Base-by-base conservation (phyloP, 2,113 vertebrate species). In the Ctenodactylus gundi region DNA sequence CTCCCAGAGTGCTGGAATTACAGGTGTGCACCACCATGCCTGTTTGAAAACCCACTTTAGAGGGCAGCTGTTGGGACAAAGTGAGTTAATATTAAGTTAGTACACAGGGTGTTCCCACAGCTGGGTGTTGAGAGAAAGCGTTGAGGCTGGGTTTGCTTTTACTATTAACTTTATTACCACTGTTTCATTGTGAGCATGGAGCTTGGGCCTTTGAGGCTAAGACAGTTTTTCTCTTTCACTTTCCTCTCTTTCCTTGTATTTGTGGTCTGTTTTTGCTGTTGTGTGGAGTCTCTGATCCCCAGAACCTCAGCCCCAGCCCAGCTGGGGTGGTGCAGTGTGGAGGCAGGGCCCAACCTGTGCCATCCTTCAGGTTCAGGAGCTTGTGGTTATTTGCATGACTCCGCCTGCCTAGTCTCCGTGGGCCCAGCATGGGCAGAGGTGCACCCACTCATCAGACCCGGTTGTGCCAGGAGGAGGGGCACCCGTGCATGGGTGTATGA, bases 401-500 rank as follows among this genome's bases (percentile, higher is more conserved):
- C 17, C 1, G 65, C 34, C 72, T 85, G 49, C 73, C n/a, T 3
- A 27, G 31, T 67, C 21, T 34, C 23, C 85, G 82, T 21, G 29
- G 90, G 85, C 81, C n/a, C 18, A 0, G 20, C 3, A 17, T 55
- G 3, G 25, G 67, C 67, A 57, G 68, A 10, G 51, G 85, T 14
- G 20, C 58, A 1, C 36, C 21, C 9, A 55, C 31, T 65, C 34
- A 1, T 9, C 90, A 55, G 41, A 29, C 57, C 53, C 7, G n/a
- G 39, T 64, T 14, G 64, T 11, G 62, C 41, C 4, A 27, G 75
- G 67, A 25, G 46, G 70, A 53, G 25, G 88, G 23, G 29, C 34
- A 41, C 34, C 53, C 9, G 0, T 0, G 13, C 49, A 15, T 53
- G 1, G 1, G 62, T 41, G 8, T n/a, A n/a, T n/a, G n/a, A n/a